Percentiles rank a stretch among this genome's conserved stretches.
Conservation (phyloP, 2,113 vertebrate genomes). For the Calidris pugnax region DNA sequence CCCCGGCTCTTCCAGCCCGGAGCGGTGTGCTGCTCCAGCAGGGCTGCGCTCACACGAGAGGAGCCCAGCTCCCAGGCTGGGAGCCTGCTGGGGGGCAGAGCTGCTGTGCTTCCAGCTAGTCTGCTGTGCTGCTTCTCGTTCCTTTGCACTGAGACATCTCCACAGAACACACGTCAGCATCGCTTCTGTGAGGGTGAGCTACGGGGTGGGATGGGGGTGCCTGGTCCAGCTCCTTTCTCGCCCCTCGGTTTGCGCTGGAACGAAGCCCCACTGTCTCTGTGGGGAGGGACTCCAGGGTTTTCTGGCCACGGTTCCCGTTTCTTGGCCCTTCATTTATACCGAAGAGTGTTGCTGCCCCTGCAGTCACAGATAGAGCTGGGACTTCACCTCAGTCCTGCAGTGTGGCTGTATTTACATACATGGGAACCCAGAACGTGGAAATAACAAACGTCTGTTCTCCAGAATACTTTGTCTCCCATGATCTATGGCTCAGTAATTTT, state of each 20-base stretch:
- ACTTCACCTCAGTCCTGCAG: background rate
- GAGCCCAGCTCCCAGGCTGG: background rate
- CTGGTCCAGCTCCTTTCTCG: background rate
- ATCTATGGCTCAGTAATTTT: background rate
- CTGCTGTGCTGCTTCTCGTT: background rate
- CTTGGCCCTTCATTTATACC: rapidly evolving
- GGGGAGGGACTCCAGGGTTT: background rate
- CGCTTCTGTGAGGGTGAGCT: background rate
- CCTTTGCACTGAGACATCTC: background rate
- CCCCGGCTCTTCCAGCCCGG: background rate
- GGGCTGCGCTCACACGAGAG: background rate
- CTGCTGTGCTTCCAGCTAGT: background rate
- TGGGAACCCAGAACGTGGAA: background rate
- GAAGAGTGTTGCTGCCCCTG: background rate
- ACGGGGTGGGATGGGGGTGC: rapidly evolving
- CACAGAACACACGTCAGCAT: background rate
- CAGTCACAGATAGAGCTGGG: background rate
- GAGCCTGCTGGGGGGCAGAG: no score
- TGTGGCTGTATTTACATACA: background rate
- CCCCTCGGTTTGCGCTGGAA: background rate
- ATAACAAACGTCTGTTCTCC: background rate
- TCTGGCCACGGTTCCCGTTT: background rate
- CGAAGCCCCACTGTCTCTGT: background rate
- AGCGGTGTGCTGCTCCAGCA: background rate
- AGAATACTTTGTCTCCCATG: background rate